Base-by-base conservation (phyloP, 2,797 vertebrate species). In the Furcifer pardalis region DNA sequence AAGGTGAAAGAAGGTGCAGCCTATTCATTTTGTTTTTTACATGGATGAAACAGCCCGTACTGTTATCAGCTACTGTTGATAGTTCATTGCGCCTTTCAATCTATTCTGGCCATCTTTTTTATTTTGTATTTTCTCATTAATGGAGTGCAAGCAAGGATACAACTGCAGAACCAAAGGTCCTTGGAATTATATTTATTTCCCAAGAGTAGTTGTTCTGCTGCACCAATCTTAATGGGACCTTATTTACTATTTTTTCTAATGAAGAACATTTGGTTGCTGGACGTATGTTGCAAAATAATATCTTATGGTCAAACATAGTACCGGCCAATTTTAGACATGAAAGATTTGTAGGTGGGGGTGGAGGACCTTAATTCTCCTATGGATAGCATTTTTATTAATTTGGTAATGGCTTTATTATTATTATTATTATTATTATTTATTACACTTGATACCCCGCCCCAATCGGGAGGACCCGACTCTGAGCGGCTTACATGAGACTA, bases 1-100 rank as follows among this genome's bases (percentile, higher is more conserved):
- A 76, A 94, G 93, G 91, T 92, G 87, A 92, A 90, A 91, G 90
- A 90, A 92, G 92, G 92, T 89, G 92, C 92, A 90, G 65, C 74
- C 49, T 71, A 35, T 62, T 88, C 79, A 68, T 62, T 71, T 25
- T 76, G 86, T 90, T 90, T 92, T 86, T 90, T 69, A 73, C 84
- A 77, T 91, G 82, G 56, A 66, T 77, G 46, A 23, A 91, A 86
- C 77, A 87, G 63, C 1, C 1, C 42, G 0, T 60, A 85, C 71
- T 79, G 75, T 86, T 71, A 80, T 78, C 86, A 79, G 68, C 79
- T 73, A 77, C 85, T 91, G 82, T 85, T 74, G 80, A 84, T 89
- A 83, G 89, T 90, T 84, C 82, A 66, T 52, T 84, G 71, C 42
- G 49, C 49, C 40, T 37, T 35, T 56, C 52, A 60, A 23, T n/a